Conservation (phyloP, 2,797 vertebrate species). For the Spondyliosoma cantharus region DNA sequence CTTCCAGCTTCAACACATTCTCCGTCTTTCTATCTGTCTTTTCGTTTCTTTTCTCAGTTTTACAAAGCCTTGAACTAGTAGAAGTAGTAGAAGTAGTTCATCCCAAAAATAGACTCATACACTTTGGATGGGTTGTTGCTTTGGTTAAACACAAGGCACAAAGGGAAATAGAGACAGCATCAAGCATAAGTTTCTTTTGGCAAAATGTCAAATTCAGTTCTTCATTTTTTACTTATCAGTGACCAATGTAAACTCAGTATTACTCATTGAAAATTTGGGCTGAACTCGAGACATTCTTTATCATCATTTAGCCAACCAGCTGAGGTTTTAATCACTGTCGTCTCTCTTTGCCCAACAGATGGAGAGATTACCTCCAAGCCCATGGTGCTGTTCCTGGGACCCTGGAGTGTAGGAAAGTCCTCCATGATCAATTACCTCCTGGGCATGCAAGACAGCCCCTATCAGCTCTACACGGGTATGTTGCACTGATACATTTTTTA, state of each 20-base stretch:
- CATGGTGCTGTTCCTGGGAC: constrained; percentile 98
- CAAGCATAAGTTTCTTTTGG: constrained; percentile 2
- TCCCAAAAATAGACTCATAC: constrained; percentile 31
- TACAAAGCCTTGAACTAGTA: constrained; percentile 31
- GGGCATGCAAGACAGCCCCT: constrained; percentile 92
- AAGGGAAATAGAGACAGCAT: not conserved
- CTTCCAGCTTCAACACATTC: constrained; percentile 42
- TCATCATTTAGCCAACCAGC: not conserved
- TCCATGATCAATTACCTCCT: constrained; percentile 99
- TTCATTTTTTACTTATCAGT: not conserved
- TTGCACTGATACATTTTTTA: not conserved
- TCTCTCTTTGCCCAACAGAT: constrained; percentile 81
- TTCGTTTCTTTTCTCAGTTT: constrained; percentile 2
- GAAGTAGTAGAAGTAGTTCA: constrained; percentile 26
- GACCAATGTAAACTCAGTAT: not conserved
- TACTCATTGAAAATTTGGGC: constrained; percentile 12
- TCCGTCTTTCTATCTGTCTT: not conserved
- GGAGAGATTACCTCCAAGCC: constrained; percentile 99
- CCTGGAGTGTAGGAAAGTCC: constrained; percentile 99
- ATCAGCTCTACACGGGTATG: constrained; percentile 92
- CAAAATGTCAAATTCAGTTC: constrained; percentile 4
- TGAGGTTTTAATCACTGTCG: constrained; percentile 17
- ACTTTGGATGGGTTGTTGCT: constrained; percentile 9
- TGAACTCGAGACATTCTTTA: constrained; percentile 23
- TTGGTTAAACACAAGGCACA: constrained; percentile 2